phyloP scores from a whole-genome alignment of 2,113 vertebrate genomes.

The Coptodon bakossiorum region DNA sequence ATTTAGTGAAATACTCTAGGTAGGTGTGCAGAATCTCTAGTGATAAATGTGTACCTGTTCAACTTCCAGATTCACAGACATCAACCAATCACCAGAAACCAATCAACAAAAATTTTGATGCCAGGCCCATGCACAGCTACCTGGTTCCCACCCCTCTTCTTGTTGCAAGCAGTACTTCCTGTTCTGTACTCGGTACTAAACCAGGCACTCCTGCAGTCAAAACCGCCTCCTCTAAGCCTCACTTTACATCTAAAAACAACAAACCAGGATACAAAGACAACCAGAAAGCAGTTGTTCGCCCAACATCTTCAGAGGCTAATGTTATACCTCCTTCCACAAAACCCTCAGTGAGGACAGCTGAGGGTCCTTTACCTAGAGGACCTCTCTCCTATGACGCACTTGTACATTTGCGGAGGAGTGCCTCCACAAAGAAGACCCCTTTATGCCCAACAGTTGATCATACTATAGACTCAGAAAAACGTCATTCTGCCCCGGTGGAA shows the following conservation, averaged over 20 bases:
- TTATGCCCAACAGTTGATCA: constrained; percentile 46
- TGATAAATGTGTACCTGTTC: background rate
- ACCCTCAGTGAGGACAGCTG: background rate
- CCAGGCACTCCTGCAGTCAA: background rate
- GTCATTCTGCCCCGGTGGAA: background rate
- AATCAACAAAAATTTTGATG: background rate
- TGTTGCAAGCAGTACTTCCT: constrained; percentile 28
- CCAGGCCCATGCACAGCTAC: constrained; percentile 3
- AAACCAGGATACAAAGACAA: background rate
- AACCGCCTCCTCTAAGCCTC: background rate
- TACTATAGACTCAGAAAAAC: constrained; percentile 32
- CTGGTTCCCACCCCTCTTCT: constrained; percentile 62
- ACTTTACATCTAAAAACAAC: background rate
- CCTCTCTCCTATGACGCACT: constrained; percentile 68
- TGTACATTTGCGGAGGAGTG: constrained; percentile 54
- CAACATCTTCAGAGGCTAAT: constrained; percentile 31
- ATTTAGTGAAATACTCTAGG: background rate
- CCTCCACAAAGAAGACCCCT: constrained; percentile 58
- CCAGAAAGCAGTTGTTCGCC: background rate
- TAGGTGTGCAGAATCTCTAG: background rate
- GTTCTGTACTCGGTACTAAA: constrained; percentile 45
- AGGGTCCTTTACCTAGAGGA: constrained; percentile 32
- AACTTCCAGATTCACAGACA: constrained; percentile 55
- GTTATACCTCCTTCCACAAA: constrained; percentile 34
- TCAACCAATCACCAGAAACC: background rate